Percentiles rank a stretch among this genome's conserved stretches.
These are phyloP conservation scores for Bembecia ichneumoniformis DNA, from an alignment of 2,888 invertebrate genomes.

Conservation along the genomic window DNA sequence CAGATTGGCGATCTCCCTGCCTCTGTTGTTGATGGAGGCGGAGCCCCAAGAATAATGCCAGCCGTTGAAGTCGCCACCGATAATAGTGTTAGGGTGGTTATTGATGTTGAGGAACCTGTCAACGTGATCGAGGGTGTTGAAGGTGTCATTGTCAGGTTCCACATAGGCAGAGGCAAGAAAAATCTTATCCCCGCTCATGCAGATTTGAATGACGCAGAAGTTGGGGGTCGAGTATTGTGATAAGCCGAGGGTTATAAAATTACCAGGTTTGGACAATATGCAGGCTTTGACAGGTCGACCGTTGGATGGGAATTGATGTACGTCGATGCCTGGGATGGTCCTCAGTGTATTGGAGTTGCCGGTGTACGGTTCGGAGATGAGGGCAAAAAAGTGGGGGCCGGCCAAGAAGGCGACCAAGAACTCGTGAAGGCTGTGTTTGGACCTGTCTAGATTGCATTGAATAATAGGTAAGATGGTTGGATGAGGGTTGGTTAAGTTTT, in stretches of 20 bases:
- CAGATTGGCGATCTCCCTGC: constrained; percentile 1
- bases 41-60: background rate
- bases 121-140: background rate
- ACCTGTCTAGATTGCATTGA: too few species aligned
- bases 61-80: too few species aligned
- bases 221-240: background rate
- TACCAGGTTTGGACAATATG: background rate
- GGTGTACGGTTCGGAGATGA: too few species aligned
- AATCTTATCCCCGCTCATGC: background rate
- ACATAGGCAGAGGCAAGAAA: background rate
- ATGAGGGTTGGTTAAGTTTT: too few species aligned
- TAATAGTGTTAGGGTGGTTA: too few species aligned
- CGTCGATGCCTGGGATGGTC: background rate
- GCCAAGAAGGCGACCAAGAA: too few species aligned
- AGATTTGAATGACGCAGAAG: background rate
- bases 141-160: background rate
- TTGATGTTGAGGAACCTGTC: background rate
- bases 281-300: background rate
- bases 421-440: too few species aligned
- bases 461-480: too few species aligned
- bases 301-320: background rate
- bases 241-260: background rate
- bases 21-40: too few species aligned
- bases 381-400: too few species aligned
- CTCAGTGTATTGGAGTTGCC: too few species aligned